phyloP scores from a whole-genome alignment of 2,888 invertebrate species.

The Sabatieria punctata region DNA sequence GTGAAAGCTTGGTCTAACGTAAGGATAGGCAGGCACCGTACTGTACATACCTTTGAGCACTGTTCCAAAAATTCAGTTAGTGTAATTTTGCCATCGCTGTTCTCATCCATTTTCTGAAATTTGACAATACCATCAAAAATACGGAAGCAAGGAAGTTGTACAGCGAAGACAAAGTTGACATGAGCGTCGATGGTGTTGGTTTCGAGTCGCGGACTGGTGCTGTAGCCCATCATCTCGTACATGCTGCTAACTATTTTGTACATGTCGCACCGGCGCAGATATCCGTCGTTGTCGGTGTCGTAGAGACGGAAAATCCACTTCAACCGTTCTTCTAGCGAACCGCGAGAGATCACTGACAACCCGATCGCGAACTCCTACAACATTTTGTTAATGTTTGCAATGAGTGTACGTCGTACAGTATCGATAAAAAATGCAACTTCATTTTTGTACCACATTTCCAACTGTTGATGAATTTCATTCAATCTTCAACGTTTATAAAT shows the following conservation, averaged over 20 bases:
- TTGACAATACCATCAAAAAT: conserved; percentile 10
- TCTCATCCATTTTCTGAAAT: conserved; percentile 63
- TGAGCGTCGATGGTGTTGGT: background rate
- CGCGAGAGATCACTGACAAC: conserved; percentile 73
- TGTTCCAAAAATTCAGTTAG: conserved; percentile 65
- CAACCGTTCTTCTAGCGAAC: conserved; percentile 76
- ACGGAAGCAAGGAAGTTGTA: conserved; percentile 11
- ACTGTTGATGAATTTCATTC: no score
- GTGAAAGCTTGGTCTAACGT: no score
- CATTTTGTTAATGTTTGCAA: no score
- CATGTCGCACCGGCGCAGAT: background rate
- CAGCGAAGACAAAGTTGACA: conserved; percentile 4
- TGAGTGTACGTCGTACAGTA: no score
- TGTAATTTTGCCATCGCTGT: conserved; percentile 61
- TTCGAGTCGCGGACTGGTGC: background rate
- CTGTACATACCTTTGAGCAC: conserved; percentile 51
- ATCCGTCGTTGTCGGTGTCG: conserved; percentile 56
- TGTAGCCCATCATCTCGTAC: conserved; percentile 2
- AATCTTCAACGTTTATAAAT: no score
- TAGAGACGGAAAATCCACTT: conserved; percentile 89
- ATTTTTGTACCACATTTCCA: no score
- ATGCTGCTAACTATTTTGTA: background rate
- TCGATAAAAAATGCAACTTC: no score
- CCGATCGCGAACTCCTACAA: conserved; percentile 80
- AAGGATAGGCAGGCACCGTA: no score